Percentiles rank a stretch among this genome's conserved stretches.
These are phyloP conservation scores for Parauchenoglanis ngamensis DNA, from an alignment of 2,797 vertebrate species.

Conservation along the genomic window DNA sequence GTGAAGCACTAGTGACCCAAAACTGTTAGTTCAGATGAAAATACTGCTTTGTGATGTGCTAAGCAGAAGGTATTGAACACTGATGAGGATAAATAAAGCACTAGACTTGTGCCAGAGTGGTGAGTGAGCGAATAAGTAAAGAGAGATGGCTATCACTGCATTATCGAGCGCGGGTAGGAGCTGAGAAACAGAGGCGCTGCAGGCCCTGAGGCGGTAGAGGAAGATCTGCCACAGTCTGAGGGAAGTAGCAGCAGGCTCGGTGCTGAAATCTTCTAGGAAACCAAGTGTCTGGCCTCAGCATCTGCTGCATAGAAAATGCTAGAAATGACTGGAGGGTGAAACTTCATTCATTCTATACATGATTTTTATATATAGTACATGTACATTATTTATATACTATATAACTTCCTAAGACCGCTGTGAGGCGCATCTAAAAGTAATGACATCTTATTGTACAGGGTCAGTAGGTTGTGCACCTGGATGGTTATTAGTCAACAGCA, in stretches of 20 bases:
- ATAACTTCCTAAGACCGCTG: background rate
- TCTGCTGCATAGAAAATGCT: background rate
- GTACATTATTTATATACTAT: background rate
- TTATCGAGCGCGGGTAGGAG: background rate
- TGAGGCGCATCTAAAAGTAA: background rate
- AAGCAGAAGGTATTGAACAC: conserved; percentile 37
- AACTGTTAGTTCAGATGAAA: background rate
- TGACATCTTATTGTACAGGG: background rate
- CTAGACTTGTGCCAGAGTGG: conserved; percentile 17
- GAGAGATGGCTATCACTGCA: conserved; percentile 6
- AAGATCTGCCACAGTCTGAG: conserved; percentile 48
- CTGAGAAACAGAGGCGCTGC: conserved; percentile 9
- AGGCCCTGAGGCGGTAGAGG: conserved; percentile 1
- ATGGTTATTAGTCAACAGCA: background rate
- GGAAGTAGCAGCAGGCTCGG: conserved; percentile 14
- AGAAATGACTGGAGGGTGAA: background rate
- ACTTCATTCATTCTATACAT: background rate
- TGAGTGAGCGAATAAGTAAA: background rate
- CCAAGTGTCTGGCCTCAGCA: background rate
- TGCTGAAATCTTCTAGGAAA: background rate
- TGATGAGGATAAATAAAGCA: conserved; percentile 37
- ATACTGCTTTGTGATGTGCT: background rate
- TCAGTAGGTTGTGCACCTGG: background rate
- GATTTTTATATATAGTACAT: background rate
- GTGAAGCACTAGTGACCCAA: background rate